Evolutionary conservation across 2,888 invertebrate species (phyloP).

Genomic region (Rutpela maculata): DNA sequence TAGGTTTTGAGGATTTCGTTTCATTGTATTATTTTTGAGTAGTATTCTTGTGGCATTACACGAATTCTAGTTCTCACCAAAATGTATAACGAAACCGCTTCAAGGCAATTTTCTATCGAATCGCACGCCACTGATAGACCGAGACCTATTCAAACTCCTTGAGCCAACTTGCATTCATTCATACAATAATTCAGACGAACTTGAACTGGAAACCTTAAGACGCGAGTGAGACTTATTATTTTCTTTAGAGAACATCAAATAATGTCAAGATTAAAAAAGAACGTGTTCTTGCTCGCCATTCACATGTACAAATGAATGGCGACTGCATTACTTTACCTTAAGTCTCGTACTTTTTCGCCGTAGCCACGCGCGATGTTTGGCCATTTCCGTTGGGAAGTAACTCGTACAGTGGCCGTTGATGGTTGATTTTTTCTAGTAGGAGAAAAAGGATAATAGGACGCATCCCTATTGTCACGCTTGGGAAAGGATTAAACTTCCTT

Average conservation of each 20-base stretch:
- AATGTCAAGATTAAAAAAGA: conserved; percentile 49
- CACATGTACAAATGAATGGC: conserved; percentile 13
- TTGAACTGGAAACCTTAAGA: conserved; percentile 36
- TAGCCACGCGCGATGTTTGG: conserved; percentile 10
- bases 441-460: conserved; percentile 38
- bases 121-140: conserved; percentile 16
- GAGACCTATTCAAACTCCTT: conserved; percentile 23
- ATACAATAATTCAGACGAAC: conserved; percentile 25
- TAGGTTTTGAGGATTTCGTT: too few species aligned
- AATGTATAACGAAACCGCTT: too few species aligned
- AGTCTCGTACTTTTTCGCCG: not conserved
- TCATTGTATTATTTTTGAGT: too few species aligned
- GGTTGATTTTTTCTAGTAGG: conserved; percentile 22
- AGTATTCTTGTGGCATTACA: too few species aligned
- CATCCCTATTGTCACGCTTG: conserved; percentile 51
- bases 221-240: conserved; percentile 49
- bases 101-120: not conserved
- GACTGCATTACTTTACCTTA: conserved; percentile 13
- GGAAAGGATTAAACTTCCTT: conserved; percentile 52
- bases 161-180: conserved; percentile 34
- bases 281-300: conserved; percentile 43
- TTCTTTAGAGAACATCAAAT: conserved; percentile 44
- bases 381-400: conserved; percentile 21
- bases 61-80: too few species aligned
- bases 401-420: conserved; percentile 24